These are phyloP conservation scores for Tipula helvola DNA, from an alignment of 2,888 invertebrate species.

Conservation along the genomic window DNA sequence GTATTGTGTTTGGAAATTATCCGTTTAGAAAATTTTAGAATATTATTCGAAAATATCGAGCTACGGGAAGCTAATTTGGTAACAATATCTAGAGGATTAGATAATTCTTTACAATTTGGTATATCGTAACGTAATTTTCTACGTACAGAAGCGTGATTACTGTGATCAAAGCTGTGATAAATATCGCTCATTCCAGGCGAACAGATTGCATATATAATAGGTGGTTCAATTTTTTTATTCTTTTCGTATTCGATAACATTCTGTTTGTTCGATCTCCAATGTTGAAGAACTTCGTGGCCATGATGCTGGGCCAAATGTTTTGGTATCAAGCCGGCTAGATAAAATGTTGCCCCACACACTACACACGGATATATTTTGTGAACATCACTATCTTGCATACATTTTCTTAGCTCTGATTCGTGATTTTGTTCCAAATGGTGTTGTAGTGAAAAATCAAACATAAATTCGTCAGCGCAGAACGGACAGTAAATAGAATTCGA, in stretches of 20 bases:
- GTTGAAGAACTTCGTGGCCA: constrained; percentile 15
- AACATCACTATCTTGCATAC: not conserved
- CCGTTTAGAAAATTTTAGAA: not conserved
- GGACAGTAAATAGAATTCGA: constrained; percentile 18
- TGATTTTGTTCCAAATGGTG: constrained; percentile 18
- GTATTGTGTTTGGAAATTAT: not conserved
- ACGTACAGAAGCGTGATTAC: constrained; percentile 13
- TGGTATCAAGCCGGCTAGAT: constrained; percentile 14
- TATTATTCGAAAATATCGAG: not conserved
- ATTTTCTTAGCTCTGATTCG: constrained; percentile 12
- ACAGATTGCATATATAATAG: constrained; percentile 15
- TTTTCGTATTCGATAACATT: constrained; percentile 11
- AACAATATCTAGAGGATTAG: not conserved
- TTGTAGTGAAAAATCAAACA: constrained; percentile 20
- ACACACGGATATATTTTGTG: constrained; percentile 14
- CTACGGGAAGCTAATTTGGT: not conserved
- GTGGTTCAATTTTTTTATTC: constrained; percentile 15
- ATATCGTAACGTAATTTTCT: constrained; percentile 19
- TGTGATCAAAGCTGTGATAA: constrained; percentile 16
- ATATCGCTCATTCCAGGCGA: constrained; percentile 19
- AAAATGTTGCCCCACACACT: constrained; percentile 18
- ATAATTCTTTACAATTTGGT: constrained; percentile 11
- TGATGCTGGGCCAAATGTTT: constrained; percentile 18
- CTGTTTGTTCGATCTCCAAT: constrained; percentile 15
- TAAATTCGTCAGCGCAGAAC: constrained; percentile 18